A percentile compares a stretch with the other conserved stretches of the same genome.
These are phyloP conservation scores for Gonatopus flavifemur DNA, from an alignment of 1,140 invertebrate species.

Conservation along the genomic window DNA sequence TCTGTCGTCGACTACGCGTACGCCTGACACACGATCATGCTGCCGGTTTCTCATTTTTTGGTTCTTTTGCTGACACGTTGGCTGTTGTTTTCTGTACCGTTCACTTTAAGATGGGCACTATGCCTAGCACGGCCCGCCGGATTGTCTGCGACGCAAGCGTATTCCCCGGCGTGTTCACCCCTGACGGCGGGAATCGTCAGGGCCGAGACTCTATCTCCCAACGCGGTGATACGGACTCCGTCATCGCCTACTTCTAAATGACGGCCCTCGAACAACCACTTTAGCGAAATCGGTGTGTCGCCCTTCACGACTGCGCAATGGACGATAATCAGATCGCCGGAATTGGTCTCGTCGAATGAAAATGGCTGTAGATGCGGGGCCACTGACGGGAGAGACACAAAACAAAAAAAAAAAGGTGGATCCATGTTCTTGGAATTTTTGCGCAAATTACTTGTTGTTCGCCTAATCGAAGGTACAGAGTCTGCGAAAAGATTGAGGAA, in stretches of 20 bases:
- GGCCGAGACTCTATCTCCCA: conserved; percentile 59
- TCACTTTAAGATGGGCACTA: conserved; percentile 62
- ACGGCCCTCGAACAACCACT: conserved; percentile 64
- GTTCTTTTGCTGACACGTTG: conserved; percentile 13
- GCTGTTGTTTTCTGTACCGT: conserved; percentile 47
- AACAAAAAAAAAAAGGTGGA: conserved; percentile 57
- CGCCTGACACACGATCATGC: conserved; percentile 12
- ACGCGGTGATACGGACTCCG: conserved; percentile 63
- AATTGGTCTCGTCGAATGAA: conserved; percentile 54
- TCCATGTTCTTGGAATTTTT: no score
- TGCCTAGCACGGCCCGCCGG: conserved; percentile 64
- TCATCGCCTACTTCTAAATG: conserved; percentile 55
- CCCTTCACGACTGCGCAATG: conserved; percentile 74
- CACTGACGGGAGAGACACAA: conserved; percentile 45
- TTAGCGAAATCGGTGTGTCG: conserved; percentile 70
- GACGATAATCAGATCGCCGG: conserved; percentile 64
- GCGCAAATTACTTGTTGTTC: no score
- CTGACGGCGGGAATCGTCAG: conserved; percentile 55
- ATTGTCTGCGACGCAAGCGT: conserved; percentile 74
- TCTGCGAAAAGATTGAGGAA: no score
- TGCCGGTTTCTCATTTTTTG: conserved; percentile 1
- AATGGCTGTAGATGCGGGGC: conserved; percentile 55
- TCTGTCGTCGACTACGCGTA: conserved; percentile 18
- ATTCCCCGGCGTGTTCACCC: conserved; percentile 69
- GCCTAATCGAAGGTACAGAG: no score